A percentile compares a stretch with the other conserved stretches of the same genome.
Conservation (phyloP, 2,113 vertebrate species). For the Morphnarchus princeps region DNA sequence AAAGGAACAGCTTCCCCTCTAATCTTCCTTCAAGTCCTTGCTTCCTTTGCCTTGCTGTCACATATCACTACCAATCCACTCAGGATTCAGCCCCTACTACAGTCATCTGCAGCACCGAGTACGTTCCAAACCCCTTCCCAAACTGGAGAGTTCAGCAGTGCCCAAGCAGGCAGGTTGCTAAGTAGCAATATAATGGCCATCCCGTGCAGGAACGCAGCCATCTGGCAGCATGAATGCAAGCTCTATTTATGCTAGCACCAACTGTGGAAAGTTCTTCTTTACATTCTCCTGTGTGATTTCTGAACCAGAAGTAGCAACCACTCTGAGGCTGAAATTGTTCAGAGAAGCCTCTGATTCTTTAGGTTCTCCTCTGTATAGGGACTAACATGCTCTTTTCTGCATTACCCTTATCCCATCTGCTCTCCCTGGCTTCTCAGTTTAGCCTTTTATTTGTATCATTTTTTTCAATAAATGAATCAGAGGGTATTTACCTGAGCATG, state of each 20-base stretch:
- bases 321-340: not conserved
- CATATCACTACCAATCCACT: rapidly evolving
- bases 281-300: not conserved
- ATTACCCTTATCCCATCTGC: not conserved
- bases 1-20: not conserved
- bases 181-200: not conserved
- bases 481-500: not conserved
- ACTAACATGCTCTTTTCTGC: not conserved
- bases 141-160: not conserved
- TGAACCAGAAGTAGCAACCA: not conserved
- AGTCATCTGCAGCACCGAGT: not conserved
- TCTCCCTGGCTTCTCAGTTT: not conserved
- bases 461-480: not conserved
- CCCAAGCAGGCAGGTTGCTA: not conserved
- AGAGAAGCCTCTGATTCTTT: not conserved
- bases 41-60: not conserved
- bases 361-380: not conserved
- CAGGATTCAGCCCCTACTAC: not conserved
- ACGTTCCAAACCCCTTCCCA: not conserved
- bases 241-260: not conserved
- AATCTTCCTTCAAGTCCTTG: not conserved
- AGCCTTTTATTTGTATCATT: not conserved
- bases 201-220: not conserved
- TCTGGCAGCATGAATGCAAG: not conserved
- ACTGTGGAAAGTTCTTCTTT: not conserved